phyloP scores from a whole-genome alignment of 2,888 invertebrate species.

The Pseudolycoriella hygida region DNA sequence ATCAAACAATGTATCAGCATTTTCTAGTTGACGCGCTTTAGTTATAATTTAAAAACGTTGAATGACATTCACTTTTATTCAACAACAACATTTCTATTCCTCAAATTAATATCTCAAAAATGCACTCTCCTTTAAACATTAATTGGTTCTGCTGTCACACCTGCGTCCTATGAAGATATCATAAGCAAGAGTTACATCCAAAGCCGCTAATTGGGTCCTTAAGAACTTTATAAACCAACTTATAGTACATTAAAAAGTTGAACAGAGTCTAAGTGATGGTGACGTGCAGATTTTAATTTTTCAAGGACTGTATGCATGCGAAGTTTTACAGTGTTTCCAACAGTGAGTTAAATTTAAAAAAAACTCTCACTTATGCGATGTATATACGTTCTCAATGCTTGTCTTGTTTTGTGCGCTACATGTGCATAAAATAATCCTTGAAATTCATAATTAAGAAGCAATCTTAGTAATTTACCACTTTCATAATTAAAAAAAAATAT shows the following conservation, averaged over 20 bases:
- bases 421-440: neutral
- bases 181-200: neutral
- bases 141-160: neutral
- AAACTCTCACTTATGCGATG: neutral
- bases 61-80: too few species aligned
- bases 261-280: too few species aligned
- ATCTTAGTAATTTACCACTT: conserved; percentile 1
- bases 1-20: too few species aligned
- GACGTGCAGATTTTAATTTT: too few species aligned
- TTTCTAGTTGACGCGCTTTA: too few species aligned
- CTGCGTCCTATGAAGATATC: neutral
- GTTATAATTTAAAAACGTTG: too few species aligned
- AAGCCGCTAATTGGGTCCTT: neutral
- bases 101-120: too few species aligned
- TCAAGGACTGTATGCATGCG: too few species aligned
- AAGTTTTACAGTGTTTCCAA: too few species aligned
- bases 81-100: too few species aligned
- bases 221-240: neutral
- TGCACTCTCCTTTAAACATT: neutral
- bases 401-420: neutral
- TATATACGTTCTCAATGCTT: neutral
- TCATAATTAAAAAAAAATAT: neutral
- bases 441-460: conserved; percentile 1
- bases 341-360: too few species aligned
- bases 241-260: too few species aligned